Evolutionary conservation across 2,888 invertebrate species (phyloP).

Genomic region (Caenorhabditis doughertyi): DNA sequence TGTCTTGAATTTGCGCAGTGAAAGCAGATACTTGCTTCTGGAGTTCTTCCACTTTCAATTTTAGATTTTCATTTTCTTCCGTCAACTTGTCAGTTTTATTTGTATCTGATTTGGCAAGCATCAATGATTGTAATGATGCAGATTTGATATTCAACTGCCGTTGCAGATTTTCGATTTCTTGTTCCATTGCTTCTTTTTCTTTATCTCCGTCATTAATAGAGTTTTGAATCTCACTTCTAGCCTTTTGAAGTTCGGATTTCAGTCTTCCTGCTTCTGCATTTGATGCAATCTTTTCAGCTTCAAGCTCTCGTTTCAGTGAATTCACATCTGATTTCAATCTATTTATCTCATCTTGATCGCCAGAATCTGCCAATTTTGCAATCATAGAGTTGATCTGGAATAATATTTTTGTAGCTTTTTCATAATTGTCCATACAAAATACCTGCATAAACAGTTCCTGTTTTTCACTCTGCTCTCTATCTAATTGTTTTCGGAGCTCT

Average conservation of each 20-base stretch:
- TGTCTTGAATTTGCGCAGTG: constrained; percentile 20
- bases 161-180: constrained; percentile 71
- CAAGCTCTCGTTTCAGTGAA: constrained; percentile 46
- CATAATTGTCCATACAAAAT: neutral
- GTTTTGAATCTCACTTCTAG: constrained; percentile 28
- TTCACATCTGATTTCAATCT: constrained; percentile 61
- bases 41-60: constrained; percentile 56
- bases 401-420: neutral
- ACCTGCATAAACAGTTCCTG: constrained; percentile 82
- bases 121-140: constrained; percentile 77
- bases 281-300: constrained; percentile 40
- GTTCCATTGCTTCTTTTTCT: constrained; percentile 58
- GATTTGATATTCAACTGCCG: constrained; percentile 76
- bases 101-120: constrained; percentile 74
- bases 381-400: constrained; percentile 79
- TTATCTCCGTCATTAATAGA: constrained; percentile 44
- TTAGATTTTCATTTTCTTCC: constrained; percentile 66
- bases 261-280: constrained; percentile 40
- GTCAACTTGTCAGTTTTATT: constrained; percentile 53
- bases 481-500: constrained; percentile 78
- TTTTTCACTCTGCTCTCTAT: constrained; percentile 80
- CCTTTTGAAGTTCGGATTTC: constrained; percentile 41
- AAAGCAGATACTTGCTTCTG: constrained; percentile 35
- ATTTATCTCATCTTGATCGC: constrained; percentile 61
- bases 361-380: constrained; percentile 77